These are phyloP conservation scores for Endotricha flammealis DNA, from an alignment of 2,888 invertebrate genomes.

Conservation along the genomic window DNA sequence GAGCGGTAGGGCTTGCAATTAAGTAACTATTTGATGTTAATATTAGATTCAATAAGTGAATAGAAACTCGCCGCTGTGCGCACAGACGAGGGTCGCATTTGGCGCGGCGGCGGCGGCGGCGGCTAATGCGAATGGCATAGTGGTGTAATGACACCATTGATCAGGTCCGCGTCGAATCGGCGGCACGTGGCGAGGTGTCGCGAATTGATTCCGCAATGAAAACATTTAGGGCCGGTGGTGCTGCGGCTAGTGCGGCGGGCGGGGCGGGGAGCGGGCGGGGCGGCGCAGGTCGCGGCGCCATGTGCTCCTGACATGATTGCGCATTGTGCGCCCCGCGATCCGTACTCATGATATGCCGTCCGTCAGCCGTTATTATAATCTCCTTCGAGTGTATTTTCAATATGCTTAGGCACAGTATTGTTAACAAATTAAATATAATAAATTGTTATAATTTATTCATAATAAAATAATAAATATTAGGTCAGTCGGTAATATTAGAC, in stretches of 20 bases:
- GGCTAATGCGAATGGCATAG: conserved; percentile 43
- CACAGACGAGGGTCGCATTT: conserved; percentile 10
- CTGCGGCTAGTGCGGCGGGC: conserved; percentile 18
- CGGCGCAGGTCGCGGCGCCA: conserved; percentile 10
- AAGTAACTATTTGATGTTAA: no score
- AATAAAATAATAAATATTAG: no score
- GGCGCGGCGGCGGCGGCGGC: conserved; percentile 7
- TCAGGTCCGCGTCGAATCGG: conserved; percentile 25
- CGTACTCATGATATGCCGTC: conserved; percentile 1
- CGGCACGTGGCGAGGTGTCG: conserved; percentile 43
- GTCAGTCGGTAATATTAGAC: no score
- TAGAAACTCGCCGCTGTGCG: no score
- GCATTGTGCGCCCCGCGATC: conserved; percentile 9
- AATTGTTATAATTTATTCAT: no score
- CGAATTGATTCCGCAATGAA: conserved; percentile 30
- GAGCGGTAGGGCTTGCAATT: conserved; percentile 6
- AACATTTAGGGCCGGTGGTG: conserved; percentile 15
- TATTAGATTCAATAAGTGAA: no score
- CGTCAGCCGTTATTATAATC: not conserved
- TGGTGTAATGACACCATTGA: conserved; percentile 42
- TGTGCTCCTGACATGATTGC: conserved; percentile 14
- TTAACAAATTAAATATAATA: no score
- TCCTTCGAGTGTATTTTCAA: no score
- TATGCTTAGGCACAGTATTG: no score
- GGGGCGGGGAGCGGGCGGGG: conserved; percentile 17